phyloP scores from a whole-genome alignment of 2,797 vertebrate genomes.

The Phataginus tetradactyla region DNA sequence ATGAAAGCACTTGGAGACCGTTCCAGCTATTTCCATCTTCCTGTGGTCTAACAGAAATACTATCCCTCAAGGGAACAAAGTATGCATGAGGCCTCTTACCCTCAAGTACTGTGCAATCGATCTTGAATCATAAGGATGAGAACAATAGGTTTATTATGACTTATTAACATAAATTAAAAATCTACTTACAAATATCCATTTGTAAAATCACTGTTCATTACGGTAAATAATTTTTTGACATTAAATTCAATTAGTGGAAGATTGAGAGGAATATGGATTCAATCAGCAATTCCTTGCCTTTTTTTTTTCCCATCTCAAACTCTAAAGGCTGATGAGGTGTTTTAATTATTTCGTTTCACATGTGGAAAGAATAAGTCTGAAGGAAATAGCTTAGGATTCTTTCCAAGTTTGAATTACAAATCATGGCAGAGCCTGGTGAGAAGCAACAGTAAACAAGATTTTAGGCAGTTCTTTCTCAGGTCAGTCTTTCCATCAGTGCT shows the following conservation, averaged over 20 bases:
- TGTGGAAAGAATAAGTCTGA: constrained; percentile 89
- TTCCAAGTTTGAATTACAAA: constrained; percentile 89
- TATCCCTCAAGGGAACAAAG: constrained; percentile 79
- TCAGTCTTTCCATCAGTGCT: constrained; percentile 82
- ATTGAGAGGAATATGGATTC: constrained; percentile 85
- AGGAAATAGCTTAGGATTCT: constrained; percentile 87
- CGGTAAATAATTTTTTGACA: constrained; percentile 79
- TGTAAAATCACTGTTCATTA: constrained; percentile 68
- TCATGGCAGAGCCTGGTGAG: constrained; percentile 85
- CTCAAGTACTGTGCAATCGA: constrained; percentile 78
- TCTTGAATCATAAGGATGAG: constrained; percentile 77
- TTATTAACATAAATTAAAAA: constrained; percentile 82
- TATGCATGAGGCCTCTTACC: constrained; percentile 74
- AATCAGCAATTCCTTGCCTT: constrained; percentile 82
- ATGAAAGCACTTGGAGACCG: background rate
- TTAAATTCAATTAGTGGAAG: constrained; percentile 82
- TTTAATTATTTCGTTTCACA: constrained; percentile 88
- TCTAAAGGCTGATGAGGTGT: constrained; percentile 88
- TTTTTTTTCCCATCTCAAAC: constrained; percentile 75
- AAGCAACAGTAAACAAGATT: constrained; percentile 85
- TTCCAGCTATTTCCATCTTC: background rate
- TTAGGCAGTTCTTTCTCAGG: constrained; percentile 81
- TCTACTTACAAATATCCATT: constrained; percentile 76
- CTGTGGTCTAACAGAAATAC: background rate
- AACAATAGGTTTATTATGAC: constrained; percentile 80